Percentiles rank a stretch among this genome's conserved stretches.
Evolutionary conservation across 2,113 vertebrate genomes (phyloP).

Genomic region (Calypte anna): DNA sequence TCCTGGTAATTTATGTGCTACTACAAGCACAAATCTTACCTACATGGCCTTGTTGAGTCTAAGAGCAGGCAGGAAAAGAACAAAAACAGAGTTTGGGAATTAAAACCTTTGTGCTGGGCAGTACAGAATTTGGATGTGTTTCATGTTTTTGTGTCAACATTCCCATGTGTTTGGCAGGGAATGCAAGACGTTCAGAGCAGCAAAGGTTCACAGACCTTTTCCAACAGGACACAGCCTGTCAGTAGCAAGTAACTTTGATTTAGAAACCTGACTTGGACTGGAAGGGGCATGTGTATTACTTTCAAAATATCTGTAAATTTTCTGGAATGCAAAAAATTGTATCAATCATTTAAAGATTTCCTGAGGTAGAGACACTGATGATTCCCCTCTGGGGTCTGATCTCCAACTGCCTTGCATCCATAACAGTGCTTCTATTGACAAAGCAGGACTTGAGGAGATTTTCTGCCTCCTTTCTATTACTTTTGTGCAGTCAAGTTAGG

Average conservation of each 20-base stretch:
- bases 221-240: not conserved
- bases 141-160: not conserved
- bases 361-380: not conserved
- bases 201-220: not conserved
- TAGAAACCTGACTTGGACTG: not conserved
- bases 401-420: not conserved
- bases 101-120: not conserved
- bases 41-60: rapidly evolving
- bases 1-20: not conserved
- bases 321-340: not conserved
- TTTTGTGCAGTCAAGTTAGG: not conserved
- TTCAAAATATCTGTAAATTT: not conserved
- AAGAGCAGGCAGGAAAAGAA: not conserved
- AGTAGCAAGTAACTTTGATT: not conserved
- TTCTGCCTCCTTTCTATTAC: not conserved
- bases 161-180: not conserved
- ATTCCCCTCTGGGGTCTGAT: not conserved
- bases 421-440: not conserved
- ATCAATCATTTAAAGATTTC: not conserved
- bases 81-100: not conserved
- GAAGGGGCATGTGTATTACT: rapidly evolving
- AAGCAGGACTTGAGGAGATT: not conserved
- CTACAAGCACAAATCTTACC: not conserved
- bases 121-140: not conserved
- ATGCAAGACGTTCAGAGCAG: not conserved